Evolutionary conservation across 2,888 invertebrate genomes (phyloP).

Genomic region (Eupithecia dodoneata): DNA sequence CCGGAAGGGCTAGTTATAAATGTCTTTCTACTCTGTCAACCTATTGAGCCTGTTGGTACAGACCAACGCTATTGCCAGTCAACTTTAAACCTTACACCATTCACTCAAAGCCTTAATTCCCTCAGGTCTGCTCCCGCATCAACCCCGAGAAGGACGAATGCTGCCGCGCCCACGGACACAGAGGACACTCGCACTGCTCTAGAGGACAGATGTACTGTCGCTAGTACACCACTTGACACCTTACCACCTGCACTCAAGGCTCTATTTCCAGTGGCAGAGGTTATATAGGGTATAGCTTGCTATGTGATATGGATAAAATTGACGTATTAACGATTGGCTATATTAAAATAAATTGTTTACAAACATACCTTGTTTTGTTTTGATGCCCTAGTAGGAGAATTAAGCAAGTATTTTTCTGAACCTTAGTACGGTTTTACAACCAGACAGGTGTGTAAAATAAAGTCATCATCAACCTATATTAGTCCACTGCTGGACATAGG

Average conservation of each 20-base stretch:
- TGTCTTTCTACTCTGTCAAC: no score
- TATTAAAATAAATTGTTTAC: not conserved
- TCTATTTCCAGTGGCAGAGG: not conserved
- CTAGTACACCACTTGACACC: not conserved
- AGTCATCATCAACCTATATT: no score
- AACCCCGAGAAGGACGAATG: constrained; percentile 23
- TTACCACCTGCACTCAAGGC: not conserved
- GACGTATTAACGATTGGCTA: not conserved
- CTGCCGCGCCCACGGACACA: constrained; percentile 25
- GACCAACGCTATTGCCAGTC: not conserved
- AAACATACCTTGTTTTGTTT: not conserved
- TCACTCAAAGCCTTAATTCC: not conserved
- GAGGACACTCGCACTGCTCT: constrained; percentile 20
- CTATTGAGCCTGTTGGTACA: no score
- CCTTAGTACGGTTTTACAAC: no score
- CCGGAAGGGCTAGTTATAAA: no score
- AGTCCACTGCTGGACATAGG: no score
- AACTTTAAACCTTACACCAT: not conserved
- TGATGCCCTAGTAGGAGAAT: no score
- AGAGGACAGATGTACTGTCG: constrained; percentile 20
- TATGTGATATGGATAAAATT: not conserved
- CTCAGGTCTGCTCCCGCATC: constrained; percentile 21
- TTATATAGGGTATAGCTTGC: not conserved
- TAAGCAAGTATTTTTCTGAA: no score
- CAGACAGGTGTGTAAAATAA: no score